A percentile compares a stretch with the other conserved stretches of the same genome.
phyloP scores from a whole-genome alignment of 1,140 invertebrate genomes.

The Platorchestia sp. region DNA sequence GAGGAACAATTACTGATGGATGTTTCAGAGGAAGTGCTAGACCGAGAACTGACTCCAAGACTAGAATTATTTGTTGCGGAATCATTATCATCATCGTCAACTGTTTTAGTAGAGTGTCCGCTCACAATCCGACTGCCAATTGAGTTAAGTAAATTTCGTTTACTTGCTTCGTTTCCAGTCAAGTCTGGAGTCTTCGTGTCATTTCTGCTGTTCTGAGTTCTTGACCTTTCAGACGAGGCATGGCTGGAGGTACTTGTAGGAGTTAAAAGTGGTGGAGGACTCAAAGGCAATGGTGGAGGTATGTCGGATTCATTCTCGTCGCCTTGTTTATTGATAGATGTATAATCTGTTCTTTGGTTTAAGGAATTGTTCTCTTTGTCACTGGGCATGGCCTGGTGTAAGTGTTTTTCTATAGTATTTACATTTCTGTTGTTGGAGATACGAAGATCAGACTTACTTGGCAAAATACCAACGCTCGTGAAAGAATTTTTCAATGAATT shows the following conservation, averaged over 20 bases:
- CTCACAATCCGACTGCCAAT: slow-evolving; percentile 27
- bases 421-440: slow-evolving; percentile 24
- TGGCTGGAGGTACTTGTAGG: slow-evolving; percentile 36
- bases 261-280: slow-evolving; percentile 49
- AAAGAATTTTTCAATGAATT: slow-evolving; percentile 22
- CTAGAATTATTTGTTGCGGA: slow-evolving; percentile 60
- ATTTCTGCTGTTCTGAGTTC: neutral
- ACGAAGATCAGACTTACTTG: neutral
- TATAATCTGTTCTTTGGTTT: slow-evolving; percentile 15
- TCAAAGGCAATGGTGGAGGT: slow-evolving; percentile 60
- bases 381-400: neutral
- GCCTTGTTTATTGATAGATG: neutral
- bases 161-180: neutral
- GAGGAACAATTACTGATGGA: slow-evolving; percentile 56
- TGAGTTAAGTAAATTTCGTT: slow-evolving; percentile 24
- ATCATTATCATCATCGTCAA: slow-evolving; percentile 64
- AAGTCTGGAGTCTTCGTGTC: neutral
- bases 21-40: slow-evolving; percentile 65
- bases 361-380: neutral
- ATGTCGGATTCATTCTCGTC: slow-evolving; percentile 7
- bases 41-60: slow-evolving; percentile 65
- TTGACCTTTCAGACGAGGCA: neutral
- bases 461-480: neutral
- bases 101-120: neutral
- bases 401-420: neutral